Evolutionary conservation across 2,797 vertebrate genomes (phyloP).

Genomic region (Poeciliopsis gracilis): DNA sequence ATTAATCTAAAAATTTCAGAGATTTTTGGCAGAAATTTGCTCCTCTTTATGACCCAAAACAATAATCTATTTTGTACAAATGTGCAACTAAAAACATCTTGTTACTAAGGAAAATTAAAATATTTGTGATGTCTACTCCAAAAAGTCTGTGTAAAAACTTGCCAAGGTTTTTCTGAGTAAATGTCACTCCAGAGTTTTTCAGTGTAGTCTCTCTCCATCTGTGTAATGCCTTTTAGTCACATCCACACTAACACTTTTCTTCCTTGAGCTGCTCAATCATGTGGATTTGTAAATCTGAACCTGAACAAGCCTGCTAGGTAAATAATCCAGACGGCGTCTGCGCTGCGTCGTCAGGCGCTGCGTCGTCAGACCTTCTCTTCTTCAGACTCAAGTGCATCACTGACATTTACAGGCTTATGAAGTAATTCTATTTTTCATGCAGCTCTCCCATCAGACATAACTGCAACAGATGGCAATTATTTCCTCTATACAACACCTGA

Average conservation of each 20-base stretch:
- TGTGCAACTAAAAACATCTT: no score
- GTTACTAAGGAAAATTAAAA: no score
- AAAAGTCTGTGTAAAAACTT: no score
- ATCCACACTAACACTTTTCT: not conserved
- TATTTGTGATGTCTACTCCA: no score
- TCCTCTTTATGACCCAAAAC: no score
- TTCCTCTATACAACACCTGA: not conserved
- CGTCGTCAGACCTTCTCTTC: not conserved
- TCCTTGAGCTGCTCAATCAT: not conserved
- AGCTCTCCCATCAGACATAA: not conserved
- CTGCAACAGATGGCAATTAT: not conserved
- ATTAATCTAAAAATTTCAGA: no score
- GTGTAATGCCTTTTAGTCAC: not conserved
- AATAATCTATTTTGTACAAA: no score
- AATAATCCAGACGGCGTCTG: not conserved
- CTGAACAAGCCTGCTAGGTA: not conserved
- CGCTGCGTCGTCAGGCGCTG: not conserved
- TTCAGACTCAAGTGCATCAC: not conserved
- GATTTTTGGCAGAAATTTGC: no score
- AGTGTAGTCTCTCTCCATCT: not conserved
- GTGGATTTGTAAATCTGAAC: not conserved
- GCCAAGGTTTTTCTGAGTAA: no score
- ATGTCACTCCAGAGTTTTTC: no score
- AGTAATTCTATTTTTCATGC: not conserved
- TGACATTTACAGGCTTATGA: slow-evolving; percentile 9